Evolutionary conservation across 2,888 invertebrate genomes (phyloP).

Genomic region (Caenorhabditis sp.): DNA sequence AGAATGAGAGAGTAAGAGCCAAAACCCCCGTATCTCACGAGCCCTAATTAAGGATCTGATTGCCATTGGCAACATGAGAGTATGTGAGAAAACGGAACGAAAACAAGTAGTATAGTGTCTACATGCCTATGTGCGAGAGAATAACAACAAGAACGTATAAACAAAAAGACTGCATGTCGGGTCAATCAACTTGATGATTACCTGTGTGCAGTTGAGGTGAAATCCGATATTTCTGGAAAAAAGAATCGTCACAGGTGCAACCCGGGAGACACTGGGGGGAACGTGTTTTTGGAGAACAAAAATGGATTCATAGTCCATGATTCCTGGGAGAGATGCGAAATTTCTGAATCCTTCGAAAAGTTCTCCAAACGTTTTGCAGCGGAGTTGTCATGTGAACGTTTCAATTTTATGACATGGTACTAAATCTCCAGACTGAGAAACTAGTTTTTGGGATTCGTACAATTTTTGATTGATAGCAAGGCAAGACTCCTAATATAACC

Average conservation of each 20-base stretch:
- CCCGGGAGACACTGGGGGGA: not conserved
- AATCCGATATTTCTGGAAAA: constrained; percentile 53
- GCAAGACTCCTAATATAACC: not conserved
- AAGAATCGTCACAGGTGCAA: constrained; percentile 13
- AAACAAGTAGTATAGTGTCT: constrained; percentile 20
- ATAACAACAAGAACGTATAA: constrained; percentile 10
- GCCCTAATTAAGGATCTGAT: constrained; percentile 45
- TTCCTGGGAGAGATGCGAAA: not conserved
- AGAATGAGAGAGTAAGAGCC: constrained; percentile 10
- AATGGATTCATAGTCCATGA: not conserved
- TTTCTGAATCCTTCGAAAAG: no score
- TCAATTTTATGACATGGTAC: not conserved
- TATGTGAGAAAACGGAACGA: constrained; percentile 35
- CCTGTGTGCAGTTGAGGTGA: constrained; percentile 59
- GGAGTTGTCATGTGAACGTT: constrained; percentile 2
- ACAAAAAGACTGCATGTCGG: constrained; percentile 26
- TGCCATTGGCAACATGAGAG: constrained; percentile 51
- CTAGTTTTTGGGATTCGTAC: not conserved
- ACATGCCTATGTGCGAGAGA: constrained; percentile 3
- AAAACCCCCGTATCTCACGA: constrained; percentile 29
- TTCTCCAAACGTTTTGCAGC: not conserved
- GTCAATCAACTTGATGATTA: constrained; percentile 63
- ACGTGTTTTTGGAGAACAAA: constrained; percentile 3
- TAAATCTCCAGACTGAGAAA: not conserved
- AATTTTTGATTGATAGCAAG: no score